Conservation (phyloP, 2,888 invertebrate species). For the Trachelus tabidus region DNA sequence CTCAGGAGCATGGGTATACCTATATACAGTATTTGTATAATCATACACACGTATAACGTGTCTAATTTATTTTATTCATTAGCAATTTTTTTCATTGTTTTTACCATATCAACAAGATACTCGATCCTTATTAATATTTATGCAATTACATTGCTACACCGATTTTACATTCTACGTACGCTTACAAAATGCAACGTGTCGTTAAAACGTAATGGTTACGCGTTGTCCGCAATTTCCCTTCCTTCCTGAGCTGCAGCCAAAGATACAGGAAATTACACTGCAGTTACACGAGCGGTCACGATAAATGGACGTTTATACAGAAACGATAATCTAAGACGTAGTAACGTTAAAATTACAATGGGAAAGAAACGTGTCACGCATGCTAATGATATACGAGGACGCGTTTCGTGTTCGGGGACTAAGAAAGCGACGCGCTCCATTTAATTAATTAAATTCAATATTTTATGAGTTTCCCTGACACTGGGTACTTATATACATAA, state of each 20-base stretch:
- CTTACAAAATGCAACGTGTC: not conserved
- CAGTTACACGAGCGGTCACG: not conserved
- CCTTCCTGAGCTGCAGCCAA: not conserved
- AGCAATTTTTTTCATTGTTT: not conserved
- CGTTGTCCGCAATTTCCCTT: not conserved
- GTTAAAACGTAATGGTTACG: not conserved
- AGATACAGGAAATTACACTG: not conserved
- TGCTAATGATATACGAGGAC: constrained; percentile 10
- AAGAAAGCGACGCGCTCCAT: not conserved
- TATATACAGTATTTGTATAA: too few relatives aligned
- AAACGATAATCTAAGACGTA: not conserved
- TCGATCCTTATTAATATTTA: not conserved
- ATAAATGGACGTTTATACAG: not conserved
- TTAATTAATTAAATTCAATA: not conserved
- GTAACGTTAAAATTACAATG: not conserved
- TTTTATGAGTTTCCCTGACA: not conserved
- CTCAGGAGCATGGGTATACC: not conserved
- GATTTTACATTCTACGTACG: not conserved
- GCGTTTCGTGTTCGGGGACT: not conserved
- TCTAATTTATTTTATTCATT: not conserved
- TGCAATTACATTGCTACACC: not conserved
- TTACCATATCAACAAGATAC: not conserved
- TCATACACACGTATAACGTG: not conserved
- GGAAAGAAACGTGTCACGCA: constrained; percentile 9
- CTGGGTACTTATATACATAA: not conserved